Percentiles rank a stretch among this genome's conserved stretches.
phyloP scores from a whole-genome alignment of 1,140 invertebrate species.

The Plodia interpunctella region DNA sequence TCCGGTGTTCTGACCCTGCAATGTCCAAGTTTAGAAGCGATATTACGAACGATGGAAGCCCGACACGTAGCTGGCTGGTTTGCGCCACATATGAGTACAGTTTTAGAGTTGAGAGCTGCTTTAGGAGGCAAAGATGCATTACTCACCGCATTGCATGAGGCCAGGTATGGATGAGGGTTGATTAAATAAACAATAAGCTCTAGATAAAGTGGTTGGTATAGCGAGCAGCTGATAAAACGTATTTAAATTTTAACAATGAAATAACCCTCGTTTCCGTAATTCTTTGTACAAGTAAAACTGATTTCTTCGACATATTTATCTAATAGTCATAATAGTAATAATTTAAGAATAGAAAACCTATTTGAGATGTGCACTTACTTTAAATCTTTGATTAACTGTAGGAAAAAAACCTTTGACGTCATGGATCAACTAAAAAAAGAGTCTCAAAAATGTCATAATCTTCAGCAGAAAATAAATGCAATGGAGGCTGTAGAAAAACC shows the following conservation, averaged over 20 bases:
- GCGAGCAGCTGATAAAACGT: too few species aligned
- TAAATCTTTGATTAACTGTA: conserved; percentile 26
- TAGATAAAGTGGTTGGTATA: too few species aligned
- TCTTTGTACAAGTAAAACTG: not conserved
- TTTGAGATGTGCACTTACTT: too few species aligned
- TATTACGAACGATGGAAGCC: conserved; percentile 79
- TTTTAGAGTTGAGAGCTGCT: conserved; percentile 80
- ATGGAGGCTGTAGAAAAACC: conserved; percentile 35
- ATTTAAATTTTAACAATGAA: too few species aligned
- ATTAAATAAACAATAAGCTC: too few species aligned
- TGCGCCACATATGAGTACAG: conserved; percentile 84
- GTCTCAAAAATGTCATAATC: conserved; percentile 46
- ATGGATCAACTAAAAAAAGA: conserved; percentile 58
- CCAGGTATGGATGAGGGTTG: conserved; percentile 46
- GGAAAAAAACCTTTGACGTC: conserved; percentile 65
- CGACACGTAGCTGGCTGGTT: conserved; percentile 85
- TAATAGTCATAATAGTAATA: too few species aligned
- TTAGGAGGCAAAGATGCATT: conserved; percentile 62
- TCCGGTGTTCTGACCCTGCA: conserved; percentile 50
- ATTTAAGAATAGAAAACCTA: too few species aligned
- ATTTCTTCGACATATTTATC: too few species aligned
- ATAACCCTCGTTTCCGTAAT: too few species aligned
- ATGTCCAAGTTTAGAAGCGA: conserved; percentile 55
- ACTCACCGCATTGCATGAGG: conserved; percentile 58
- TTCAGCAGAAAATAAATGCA: conserved; percentile 56